Evolutionary conservation across 2,888 invertebrate genomes (phyloP).

Genomic region (Caradrina kadenii): DNA sequence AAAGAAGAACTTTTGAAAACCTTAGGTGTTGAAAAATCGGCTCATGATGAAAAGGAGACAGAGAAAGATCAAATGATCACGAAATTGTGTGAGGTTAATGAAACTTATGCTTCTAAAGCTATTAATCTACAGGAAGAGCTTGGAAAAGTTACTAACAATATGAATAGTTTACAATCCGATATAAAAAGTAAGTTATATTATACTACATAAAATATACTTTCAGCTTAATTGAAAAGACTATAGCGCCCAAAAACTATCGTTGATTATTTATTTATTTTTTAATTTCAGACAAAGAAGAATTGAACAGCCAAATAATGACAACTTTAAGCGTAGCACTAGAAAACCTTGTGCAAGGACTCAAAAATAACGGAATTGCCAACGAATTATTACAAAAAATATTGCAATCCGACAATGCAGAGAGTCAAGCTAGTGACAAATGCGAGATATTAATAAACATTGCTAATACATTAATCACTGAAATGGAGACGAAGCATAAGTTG

Average conservation of each 20-base stretch:
- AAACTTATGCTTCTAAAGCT: slow-evolving; percentile 56
- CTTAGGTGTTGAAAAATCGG: slow-evolving; percentile 65
- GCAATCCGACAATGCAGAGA: slow-evolving; percentile 30
- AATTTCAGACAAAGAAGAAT: slow-evolving; percentile 66
- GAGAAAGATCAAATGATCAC: slow-evolving; percentile 63
- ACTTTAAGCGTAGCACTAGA: slow-evolving; percentile 64
- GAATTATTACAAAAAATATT: slow-evolving; percentile 65
- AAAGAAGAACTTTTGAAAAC: slow-evolving; percentile 62
- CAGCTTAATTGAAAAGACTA: background rate
- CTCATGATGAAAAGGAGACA: slow-evolving; percentile 63
- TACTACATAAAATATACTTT: background rate
- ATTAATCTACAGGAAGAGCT: slow-evolving; percentile 62
- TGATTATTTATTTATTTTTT: background rate
- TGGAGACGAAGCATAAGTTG: slow-evolving; percentile 63
- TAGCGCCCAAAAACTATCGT: background rate
- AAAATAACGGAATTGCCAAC: slow-evolving; percentile 59
- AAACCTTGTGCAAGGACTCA: slow-evolving; percentile 65
- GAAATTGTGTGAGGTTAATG: slow-evolving; percentile 61
- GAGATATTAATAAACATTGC: slow-evolving; percentile 68
- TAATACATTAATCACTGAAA: slow-evolving; percentile 66
- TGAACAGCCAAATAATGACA: slow-evolving; percentile 54
- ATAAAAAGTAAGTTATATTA: slow-evolving; percentile 67
- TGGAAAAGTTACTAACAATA: slow-evolving; percentile 55
- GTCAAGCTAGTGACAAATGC: slow-evolving; percentile 60
- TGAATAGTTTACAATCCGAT: slow-evolving; percentile 65